Base-by-base conservation (phyloP, 2,113 vertebrate genomes). In the Myrmecobius fasciatus region DNA sequence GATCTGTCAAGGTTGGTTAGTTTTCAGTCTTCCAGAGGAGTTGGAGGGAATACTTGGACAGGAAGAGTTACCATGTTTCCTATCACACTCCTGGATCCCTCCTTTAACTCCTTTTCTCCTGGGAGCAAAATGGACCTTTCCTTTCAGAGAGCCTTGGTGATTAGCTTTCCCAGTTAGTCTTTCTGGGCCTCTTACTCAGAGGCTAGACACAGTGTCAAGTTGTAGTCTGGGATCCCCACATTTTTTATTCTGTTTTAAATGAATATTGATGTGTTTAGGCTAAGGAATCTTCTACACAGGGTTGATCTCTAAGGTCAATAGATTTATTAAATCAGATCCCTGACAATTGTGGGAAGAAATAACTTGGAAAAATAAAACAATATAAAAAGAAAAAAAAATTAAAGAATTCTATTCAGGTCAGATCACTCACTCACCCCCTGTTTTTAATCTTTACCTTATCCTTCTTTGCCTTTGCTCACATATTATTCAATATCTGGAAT, bases 311-410 rank as follows among this genome's bases (percentile, higher is more conserved):
- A 22, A 83, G 67, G 67, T 83, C 36, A 43, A n/a, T 20, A 83
- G 67, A 83, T n/a, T 1, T 4, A 83, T 43, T 43, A n/a, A 83
- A 43, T 83, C 36, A n/a, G 67, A n/a, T 43, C 17, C 0, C 20
- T 83, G 67, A 17, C 43, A 83, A 83, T 20, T 83, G 17, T 75
- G 67, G 36, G n/a, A 83, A 83, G 67, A n/a, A 83, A 83, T 43
- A 43, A 43, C 67, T 83, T 83, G 36, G 96, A 91, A 96, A 94
- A 98, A 97, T 97, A 98, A 98, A 98, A 96, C 97, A 97, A 98
- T 98, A 97, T 90, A 25, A 95, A 98, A 95, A 3, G 94, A 96
- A 17, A 52, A 60, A 60, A 67, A 67, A 67, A 67, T 36, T 36
- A 67, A 36, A 56, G 54, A 36, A 28, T 67, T 67, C 56, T 36